Conservation (phyloP, 2,888 invertebrate genomes). For the Cybosia mesomella region DNA sequence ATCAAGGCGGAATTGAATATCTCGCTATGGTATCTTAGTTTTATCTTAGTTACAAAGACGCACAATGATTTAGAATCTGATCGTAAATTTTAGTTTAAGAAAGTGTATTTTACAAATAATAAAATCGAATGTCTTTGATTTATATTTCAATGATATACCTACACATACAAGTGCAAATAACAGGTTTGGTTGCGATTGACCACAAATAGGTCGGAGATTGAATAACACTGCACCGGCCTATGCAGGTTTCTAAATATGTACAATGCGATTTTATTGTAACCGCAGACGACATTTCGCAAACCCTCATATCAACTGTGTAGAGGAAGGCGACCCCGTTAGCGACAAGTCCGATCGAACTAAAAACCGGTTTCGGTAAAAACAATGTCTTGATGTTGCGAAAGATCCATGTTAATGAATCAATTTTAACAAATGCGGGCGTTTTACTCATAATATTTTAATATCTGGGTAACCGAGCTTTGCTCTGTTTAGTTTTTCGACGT, state of each 20-base stretch:
- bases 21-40: not conserved
- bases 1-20: not conserved
- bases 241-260: slow-evolving; percentile 84
- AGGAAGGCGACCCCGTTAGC: slow-evolving; percentile 48
- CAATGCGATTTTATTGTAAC: slow-evolving; percentile 78
- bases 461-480: too few species aligned
- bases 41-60: not conserved
- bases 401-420: not conserved
- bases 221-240: slow-evolving; percentile 77
- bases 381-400: not conserved
- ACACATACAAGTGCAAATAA: slow-evolving; percentile 41
- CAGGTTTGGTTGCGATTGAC: slow-evolving; percentile 68
- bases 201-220: slow-evolving; percentile 85
- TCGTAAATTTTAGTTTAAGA: not conserved
- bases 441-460: not conserved
- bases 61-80: not conserved
- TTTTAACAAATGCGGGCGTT: not conserved
- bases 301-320: slow-evolving; percentile 51
- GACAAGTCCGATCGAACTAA: slow-evolving; percentile 46
- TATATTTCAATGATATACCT: slow-evolving; percentile 5
- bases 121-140: not conserved
- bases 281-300: slow-evolving; percentile 76
- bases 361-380: slow-evolving; percentile 14
- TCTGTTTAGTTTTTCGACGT: too few species aligned
- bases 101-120: not conserved